Base-by-base conservation (phyloP, 2,888 invertebrate genomes). In the Scrobipalpa costella region DNA sequence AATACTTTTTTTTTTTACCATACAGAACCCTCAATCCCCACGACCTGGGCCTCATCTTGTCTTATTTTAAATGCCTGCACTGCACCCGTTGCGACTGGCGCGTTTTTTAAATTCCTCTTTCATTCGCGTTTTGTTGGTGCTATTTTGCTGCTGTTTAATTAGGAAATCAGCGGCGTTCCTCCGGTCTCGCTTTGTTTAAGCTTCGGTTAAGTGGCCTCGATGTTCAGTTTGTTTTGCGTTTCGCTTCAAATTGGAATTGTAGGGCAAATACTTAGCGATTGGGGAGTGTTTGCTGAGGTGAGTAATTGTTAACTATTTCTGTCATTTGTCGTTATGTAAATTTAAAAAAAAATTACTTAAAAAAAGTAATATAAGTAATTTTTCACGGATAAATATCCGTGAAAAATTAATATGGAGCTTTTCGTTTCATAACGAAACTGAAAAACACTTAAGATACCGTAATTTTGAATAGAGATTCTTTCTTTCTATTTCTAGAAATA, bases 51-150 rank as follows among this genome's bases (percentile, higher is more conserved):
- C 5, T n/a, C 8, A n/a, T 15, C 34, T 34, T 27, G 6, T 15
- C 55, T 34, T 27, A 84, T 83, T 80, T 76, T 72, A 71, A 75
- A 74, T 69, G 69, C 68, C 68, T 71, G 69, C 67, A 72, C 60
- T 62, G 66, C 68, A 55, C 15, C 47, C 52, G 9, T 52, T 59
- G 57, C 57, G 61, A 49, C 60, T 49, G 60, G 15, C 36, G 49
- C 61, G 34, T 52, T 57, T 57, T 44, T 61, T 57, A 27, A 57
- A 47, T 59, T 36, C 34, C n/a, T 34, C 44, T 62, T 57, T 61
- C 57, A 50, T 63, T 61, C 21, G 33, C 57, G 15, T 65, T 61
- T 63, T 47, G 63, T 61, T 63, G 63, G 33, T 36, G 59, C 44
- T 44, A 44, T 44, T 44, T 44, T 44, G 44, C 44, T 57, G 17